phyloP scores from a whole-genome alignment of 2,888 invertebrate species.

The Tanypteryx hageni region DNA sequence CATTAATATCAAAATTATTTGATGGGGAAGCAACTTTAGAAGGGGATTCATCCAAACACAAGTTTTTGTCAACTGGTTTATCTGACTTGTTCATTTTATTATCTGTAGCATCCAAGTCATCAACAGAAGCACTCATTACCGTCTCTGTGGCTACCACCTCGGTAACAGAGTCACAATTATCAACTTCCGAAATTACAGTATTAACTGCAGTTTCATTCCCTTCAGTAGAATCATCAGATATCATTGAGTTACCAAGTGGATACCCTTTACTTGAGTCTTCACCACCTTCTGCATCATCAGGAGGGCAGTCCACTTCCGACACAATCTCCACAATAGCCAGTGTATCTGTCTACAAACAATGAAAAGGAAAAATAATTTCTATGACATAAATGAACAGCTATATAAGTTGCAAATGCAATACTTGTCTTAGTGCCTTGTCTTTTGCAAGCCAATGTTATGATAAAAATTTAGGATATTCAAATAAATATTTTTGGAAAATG shows the following conservation, averaged over 20 bases:
- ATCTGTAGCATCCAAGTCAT: neutral
- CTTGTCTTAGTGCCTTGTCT: too few relatives aligned
- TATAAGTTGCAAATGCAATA: too few relatives aligned
- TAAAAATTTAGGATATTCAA: too few relatives aligned
- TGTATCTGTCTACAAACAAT: slow-evolving; percentile 33
- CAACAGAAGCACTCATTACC: neutral
- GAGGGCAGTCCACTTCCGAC: slow-evolving; percentile 48
- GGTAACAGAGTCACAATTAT: slow-evolving; percentile 41
- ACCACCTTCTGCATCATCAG: neutral
- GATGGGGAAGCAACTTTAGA: neutral
- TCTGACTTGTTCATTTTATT: neutral
- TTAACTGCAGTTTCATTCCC: slow-evolving; percentile 26
- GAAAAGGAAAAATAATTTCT: too few relatives aligned
- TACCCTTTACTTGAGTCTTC: slow-evolving; percentile 44
- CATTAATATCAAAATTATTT: neutral
- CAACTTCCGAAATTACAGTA: slow-evolving; percentile 16
- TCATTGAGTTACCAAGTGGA: slow-evolving; percentile 13
- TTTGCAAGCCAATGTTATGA: too few relatives aligned
- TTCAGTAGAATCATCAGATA: neutral
- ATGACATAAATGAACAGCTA: too few relatives aligned
- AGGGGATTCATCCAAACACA: neutral
- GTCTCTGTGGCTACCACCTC: slow-evolving; percentile 33
- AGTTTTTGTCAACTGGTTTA: neutral
- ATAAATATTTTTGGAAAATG: too few relatives aligned
- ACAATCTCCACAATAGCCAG: slow-evolving; percentile 62